Conservation (phyloP, 2,113 vertebrate genomes). For the Ammodytes dubius region DNA sequence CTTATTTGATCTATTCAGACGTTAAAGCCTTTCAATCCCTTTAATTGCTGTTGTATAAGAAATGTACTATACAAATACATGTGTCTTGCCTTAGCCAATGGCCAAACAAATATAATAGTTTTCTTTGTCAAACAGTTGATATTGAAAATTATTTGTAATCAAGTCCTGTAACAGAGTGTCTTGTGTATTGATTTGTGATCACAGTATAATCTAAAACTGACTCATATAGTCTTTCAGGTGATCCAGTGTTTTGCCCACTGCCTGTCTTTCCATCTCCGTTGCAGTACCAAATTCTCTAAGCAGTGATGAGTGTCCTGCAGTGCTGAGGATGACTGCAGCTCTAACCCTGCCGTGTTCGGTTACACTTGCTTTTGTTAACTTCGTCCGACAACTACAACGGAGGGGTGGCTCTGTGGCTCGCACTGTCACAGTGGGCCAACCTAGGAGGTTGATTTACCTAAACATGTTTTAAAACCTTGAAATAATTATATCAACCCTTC, state of each 20-base stretch:
- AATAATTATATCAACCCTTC: background rate
- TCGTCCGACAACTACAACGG: conserved; percentile 27
- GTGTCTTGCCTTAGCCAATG: too few relatives aligned
- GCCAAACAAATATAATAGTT: too few relatives aligned
- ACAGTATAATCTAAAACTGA: background rate
- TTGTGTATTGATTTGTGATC: background rate
- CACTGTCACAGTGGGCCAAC: conserved; percentile 15
- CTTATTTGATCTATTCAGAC: too few relatives aligned
- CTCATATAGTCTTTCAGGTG: background rate
- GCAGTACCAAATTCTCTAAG: background rate
- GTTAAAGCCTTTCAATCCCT: too few relatives aligned
- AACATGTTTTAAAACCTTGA: too few relatives aligned
- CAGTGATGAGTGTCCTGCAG: conserved; percentile 2
- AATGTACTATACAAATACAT: too few relatives aligned
- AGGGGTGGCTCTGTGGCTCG: conserved; percentile 3
- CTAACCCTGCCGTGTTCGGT: conserved; percentile 1
- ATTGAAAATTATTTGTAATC: too few relatives aligned
- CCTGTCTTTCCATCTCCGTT: background rate
- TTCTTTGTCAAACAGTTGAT: too few relatives aligned
- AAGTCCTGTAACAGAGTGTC: background rate
- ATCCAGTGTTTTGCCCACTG: background rate
- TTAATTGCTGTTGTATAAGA: too few relatives aligned
- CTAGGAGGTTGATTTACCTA: background rate
- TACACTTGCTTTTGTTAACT: conserved; percentile 41
- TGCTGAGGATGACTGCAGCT: conserved; percentile 1